Percentiles rank a stretch among this genome's conserved stretches.
phyloP scores from a whole-genome alignment of 1,140 invertebrate genomes.

The Chrysoperla carnea region DNA sequence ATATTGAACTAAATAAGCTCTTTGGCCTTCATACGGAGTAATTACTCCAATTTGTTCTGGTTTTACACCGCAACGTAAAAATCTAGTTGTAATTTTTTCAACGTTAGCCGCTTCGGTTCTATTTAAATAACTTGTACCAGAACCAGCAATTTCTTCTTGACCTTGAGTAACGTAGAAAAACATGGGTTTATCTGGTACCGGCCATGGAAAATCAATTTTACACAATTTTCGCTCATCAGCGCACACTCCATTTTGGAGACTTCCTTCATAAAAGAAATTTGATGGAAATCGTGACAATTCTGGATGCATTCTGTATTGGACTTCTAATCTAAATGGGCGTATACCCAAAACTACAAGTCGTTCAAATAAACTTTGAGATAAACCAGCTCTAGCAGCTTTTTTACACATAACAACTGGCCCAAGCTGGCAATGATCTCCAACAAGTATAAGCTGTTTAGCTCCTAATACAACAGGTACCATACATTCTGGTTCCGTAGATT shows the following conservation, averaged over 20 bases:
- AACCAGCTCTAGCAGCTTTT: slow-evolving; percentile 89
- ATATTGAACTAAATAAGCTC: slow-evolving; percentile 95
- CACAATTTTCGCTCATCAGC: slow-evolving; percentile 79
- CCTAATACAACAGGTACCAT: slow-evolving; percentile 98
- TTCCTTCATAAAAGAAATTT: slow-evolving; percentile 99
- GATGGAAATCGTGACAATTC: slow-evolving; percentile 94
- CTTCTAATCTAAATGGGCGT: slow-evolving; percentile 84
- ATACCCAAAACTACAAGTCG: slow-evolving; percentile 92
- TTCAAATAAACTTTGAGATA: slow-evolving; percentile 96
- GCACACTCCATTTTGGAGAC: slow-evolving; percentile 94
- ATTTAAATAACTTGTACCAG: slow-evolving; percentile 96
- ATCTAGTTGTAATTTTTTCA: slow-evolving; percentile 90
- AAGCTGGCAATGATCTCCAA: slow-evolving; percentile 97
- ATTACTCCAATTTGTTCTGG: slow-evolving; percentile 99
- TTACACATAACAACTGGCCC: slow-evolving; percentile 99
- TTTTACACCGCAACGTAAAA: slow-evolving; percentile 85
- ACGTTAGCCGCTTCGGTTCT: slow-evolving; percentile 97
- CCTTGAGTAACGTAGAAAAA: slow-evolving; percentile 98
- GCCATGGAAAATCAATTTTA: slow-evolving; percentile 97
- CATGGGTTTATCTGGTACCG: slow-evolving; percentile 90
- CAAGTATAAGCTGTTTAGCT: slow-evolving; percentile 88
- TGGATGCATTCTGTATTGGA: slow-evolving; percentile 99
- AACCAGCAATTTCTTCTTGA: slow-evolving; percentile 96
- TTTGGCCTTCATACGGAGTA: slow-evolving; percentile 96
- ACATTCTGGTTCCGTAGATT: slow-evolving; percentile 90